phyloP scores from a whole-genome alignment of 1,140 invertebrate species.

The Drosophila lowei region DNA sequence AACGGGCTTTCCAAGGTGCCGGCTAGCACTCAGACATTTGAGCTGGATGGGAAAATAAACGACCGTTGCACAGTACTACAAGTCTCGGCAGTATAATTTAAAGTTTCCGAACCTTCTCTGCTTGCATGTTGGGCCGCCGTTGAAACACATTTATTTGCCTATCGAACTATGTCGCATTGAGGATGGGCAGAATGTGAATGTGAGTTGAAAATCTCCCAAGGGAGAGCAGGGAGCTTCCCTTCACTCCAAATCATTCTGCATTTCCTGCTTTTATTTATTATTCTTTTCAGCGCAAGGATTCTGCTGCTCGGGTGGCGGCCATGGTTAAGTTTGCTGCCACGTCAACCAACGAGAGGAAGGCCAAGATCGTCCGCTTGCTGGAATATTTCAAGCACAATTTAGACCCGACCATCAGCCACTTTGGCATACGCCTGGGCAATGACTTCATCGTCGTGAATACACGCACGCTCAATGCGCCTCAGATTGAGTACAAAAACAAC shows the following conservation, averaged over 20 bases:
- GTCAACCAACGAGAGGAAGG: constrained; percentile 85
- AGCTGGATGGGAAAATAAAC: constrained; percentile 8
- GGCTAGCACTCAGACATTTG: constrained; percentile 81
- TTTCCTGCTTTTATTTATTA: background rate
- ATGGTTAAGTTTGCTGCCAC: constrained; percentile 89
- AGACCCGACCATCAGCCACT: constrained; percentile 84
- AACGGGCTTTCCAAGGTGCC: constrained; percentile 81
- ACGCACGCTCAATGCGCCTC: constrained; percentile 85
- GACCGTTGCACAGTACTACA: constrained; percentile 85
- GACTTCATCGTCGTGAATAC: constrained; percentile 85
- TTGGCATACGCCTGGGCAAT: constrained; percentile 85
- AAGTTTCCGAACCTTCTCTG: constrained; percentile 85
- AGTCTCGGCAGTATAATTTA: constrained; percentile 65
- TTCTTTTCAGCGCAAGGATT: constrained; percentile 84
- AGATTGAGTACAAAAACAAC: constrained; percentile 83
- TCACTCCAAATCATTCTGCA: background rate
- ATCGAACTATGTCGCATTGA: constrained; percentile 86
- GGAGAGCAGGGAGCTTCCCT: no score
- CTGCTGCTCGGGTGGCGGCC: constrained; percentile 84
- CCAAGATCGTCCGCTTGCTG: constrained; percentile 86
- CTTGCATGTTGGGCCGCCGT: constrained; percentile 85
- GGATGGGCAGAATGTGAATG: constrained; percentile 85
- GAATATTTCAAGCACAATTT: constrained; percentile 83
- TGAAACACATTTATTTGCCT: constrained; percentile 85
- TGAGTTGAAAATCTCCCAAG: constrained; percentile 15